Percentiles rank a stretch among this genome's conserved stretches.
phyloP scores from a whole-genome alignment of 2,797 vertebrate genomes.

The Ibycter americanus region DNA sequence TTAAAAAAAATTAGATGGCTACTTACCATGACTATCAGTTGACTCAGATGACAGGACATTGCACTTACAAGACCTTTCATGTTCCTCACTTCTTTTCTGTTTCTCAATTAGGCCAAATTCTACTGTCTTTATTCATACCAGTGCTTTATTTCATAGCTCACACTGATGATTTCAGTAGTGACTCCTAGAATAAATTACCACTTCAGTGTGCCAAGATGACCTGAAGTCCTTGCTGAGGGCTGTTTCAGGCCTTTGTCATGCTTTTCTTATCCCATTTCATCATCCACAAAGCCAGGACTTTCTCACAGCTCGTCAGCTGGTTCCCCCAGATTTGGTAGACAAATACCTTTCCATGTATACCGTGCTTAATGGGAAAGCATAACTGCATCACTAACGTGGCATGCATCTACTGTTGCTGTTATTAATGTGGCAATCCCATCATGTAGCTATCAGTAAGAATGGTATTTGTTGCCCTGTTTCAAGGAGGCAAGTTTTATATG shows the following conservation, averaged over 20 bases:
- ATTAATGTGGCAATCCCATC: background rate
- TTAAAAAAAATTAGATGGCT: background rate
- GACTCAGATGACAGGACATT: background rate
- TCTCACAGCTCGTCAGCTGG: conserved; percentile 1
- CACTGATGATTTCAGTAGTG: background rate
- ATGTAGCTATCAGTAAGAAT: background rate
- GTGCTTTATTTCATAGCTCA: background rate
- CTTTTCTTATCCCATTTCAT: background rate
- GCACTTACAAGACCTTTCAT: background rate
- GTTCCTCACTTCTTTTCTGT: conserved; percentile 1
- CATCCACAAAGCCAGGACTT: conserved; percentile 4
- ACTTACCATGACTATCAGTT: conserved; percentile 25
- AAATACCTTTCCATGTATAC: background rate
- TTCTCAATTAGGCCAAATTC: conserved; percentile 35
- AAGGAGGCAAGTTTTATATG: background rate
- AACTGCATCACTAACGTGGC: rapidly evolving
- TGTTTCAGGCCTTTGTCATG: conserved; percentile 2
- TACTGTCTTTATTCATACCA: background rate
- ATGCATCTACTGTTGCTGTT: rapidly evolving
- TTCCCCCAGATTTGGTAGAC: background rate
- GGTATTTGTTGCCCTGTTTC: background rate
- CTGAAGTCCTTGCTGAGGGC: background rate
- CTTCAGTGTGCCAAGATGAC: background rate
- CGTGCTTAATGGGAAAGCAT: background rate
- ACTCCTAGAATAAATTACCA: conserved; percentile 31